phyloP scores from a whole-genome alignment of 1,140 invertebrate genomes.

The Anastrepha ludens region DNA sequence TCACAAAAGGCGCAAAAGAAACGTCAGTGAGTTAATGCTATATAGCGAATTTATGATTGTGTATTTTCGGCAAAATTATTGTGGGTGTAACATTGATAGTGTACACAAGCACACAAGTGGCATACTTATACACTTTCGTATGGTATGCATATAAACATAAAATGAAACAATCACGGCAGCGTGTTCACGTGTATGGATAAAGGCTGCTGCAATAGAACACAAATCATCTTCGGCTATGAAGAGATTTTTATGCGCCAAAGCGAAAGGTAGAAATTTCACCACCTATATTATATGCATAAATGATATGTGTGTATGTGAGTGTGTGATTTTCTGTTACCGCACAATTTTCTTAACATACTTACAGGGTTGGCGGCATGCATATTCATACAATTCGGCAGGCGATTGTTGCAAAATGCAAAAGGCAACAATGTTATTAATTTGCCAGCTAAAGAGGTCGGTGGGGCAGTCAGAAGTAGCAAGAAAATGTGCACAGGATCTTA shows the following conservation, averaged over 20 bases:
- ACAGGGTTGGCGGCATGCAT: slow-evolving; percentile 17
- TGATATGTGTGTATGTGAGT: neutral
- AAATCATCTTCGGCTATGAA: slow-evolving; percentile 23
- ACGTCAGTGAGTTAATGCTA: neutral
- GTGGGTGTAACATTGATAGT: neutral
- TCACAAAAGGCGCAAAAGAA: slow-evolving; percentile 41
- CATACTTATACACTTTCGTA: neutral
- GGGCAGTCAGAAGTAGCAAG: neutral
- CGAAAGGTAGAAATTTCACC: slow-evolving; percentile 43
- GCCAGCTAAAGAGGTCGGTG: neutral
- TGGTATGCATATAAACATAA: neutral
- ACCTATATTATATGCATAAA: neutral
- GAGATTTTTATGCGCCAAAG: slow-evolving; percentile 41
- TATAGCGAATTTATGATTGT: slow-evolving; percentile 30
- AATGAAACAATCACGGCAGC: slow-evolving; percentile 31
- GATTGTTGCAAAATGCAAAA: neutral
- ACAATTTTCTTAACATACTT: slow-evolving; percentile 43
- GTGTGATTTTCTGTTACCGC: neutral
- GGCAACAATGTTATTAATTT: slow-evolving; percentile 47
- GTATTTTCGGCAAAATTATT: slow-evolving; percentile 1
- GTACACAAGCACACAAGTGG: neutral
- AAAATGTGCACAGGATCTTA: neutral
- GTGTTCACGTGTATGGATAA: neutral
- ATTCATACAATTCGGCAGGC: slow-evolving; percentile 31
- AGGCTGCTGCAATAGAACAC: neutral